Base-by-base conservation (phyloP, 1,140 invertebrate genomes). In the Zaprionus camerounensis region DNA sequence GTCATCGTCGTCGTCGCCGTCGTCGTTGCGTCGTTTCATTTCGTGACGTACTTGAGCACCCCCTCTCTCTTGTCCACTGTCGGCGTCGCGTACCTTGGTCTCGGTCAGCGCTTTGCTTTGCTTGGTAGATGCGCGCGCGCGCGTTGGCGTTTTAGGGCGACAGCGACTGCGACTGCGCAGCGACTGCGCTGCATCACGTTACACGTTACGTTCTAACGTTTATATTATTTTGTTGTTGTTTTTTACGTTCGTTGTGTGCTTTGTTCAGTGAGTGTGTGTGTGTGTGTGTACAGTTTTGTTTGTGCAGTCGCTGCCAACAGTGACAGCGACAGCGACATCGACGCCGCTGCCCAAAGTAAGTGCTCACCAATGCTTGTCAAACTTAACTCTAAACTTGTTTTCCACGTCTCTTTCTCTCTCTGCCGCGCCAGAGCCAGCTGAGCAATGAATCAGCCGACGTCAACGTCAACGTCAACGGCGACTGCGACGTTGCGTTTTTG, bases 361-460 rank as follows among this genome's bases (percentile, higher is more conserved):
- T 76, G 44, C 44, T 55, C 13, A 55, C 24, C 53, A 76, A 71
- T 71, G 55, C 26, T 41, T 55, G 66, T 56, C n/a, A 63, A 53
- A 57, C 51, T 70, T 70, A 38, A 34, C 31, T 58, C 7, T 5
- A 17, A 53, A 53, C 67, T 62, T 70, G 57, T 26, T 31, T 24
- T 57, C 51, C 34, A 12, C 17, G 9, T 31, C 38, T 22, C 46
- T 20, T 22, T 12, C 38, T 34, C 46, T 12, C 9, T 44, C 28
- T 38, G 20, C 56, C 55, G 26, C 38, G 69, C 26, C 74, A 76
- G 69, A 57, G 41, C 41, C 41, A 71, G 69, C 70, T 28, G 51
- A 49, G 28, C 70, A 63, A 76, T 76, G 74, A 76, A 65, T 76
- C 74, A 76, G 69, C 70, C 20, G 46, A 20, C 12, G 55, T 46